These are phyloP conservation scores for Epicauta chinensis DNA, from an alignment of 1,140 invertebrate species.

Conservation along the genomic window DNA sequence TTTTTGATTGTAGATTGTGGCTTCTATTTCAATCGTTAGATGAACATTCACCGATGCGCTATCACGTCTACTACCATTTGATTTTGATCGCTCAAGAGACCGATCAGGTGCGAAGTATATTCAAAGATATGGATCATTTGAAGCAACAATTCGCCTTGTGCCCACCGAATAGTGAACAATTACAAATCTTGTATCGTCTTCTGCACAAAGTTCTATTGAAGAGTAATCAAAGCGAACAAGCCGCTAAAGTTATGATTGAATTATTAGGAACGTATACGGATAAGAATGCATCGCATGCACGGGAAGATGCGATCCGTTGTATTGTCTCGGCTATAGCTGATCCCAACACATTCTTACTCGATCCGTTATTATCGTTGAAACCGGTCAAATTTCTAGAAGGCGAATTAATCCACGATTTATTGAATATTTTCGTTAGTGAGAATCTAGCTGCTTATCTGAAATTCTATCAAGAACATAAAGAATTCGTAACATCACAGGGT, in stretches of 20 bases:
- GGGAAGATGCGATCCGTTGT: slow-evolving; percentile 94
- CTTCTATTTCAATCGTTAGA: slow-evolving; percentile 86
- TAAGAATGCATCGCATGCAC: slow-evolving; percentile 92
- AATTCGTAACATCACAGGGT: slow-evolving; percentile 83
- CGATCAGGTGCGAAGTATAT: slow-evolving; percentile 77
- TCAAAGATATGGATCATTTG: slow-evolving; percentile 70
- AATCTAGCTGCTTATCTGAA: slow-evolving; percentile 83
- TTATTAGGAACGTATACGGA: slow-evolving; percentile 91
- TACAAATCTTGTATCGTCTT: slow-evolving; percentile 85
- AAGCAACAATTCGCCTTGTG: slow-evolving; percentile 78
- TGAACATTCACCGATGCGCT: slow-evolving; percentile 74
- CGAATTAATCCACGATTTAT: slow-evolving; percentile 89
- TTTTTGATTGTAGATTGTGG: slow-evolving; percentile 57
- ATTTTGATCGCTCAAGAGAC: slow-evolving; percentile 82
- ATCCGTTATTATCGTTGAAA: slow-evolving; percentile 87
- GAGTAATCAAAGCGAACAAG: slow-evolving; percentile 74
- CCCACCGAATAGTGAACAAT: slow-evolving; percentile 82
- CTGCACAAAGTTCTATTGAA: slow-evolving; percentile 81
- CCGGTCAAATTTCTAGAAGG: slow-evolving; percentile 94
- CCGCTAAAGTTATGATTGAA: slow-evolving; percentile 95
- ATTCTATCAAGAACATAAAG: slow-evolving; percentile 90
- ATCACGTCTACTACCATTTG: slow-evolving; percentile 88
- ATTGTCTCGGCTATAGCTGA: slow-evolving; percentile 92
- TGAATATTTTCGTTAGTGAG: slow-evolving; percentile 94
- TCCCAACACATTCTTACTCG: slow-evolving; percentile 89